A percentile compares a stretch with the other conserved stretches of the same genome.
Conservation (phyloP, 2,888 invertebrate genomes). For the Mesorhabditis spiculigera region DNA sequence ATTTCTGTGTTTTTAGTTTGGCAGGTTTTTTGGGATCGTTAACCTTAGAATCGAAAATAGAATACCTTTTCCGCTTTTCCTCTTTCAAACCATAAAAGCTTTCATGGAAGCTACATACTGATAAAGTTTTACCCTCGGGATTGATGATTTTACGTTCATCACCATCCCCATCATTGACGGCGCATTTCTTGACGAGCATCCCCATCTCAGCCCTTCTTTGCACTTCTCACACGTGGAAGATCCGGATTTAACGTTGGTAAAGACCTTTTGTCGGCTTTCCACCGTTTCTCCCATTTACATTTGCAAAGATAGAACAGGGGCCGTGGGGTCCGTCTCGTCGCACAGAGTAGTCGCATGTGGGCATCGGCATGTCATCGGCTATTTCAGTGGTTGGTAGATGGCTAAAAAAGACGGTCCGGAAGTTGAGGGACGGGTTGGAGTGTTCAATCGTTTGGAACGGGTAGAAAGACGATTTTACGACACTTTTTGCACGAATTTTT, state of each 20-base stretch:
- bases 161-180: constrained; percentile 56
- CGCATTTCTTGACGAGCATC: constrained; percentile 56
- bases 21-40: too few relatives aligned
- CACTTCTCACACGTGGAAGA: constrained; percentile 57
- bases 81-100: constrained; percentile 8
- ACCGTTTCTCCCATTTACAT: constrained; percentile 58
- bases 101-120: neutral
- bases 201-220: constrained; percentile 52
- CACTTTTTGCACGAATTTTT: too few relatives aligned
- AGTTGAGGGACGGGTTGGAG: too few relatives aligned
- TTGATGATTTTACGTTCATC: constrained; percentile 55
- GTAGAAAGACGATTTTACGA: too few relatives aligned
- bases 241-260: constrained; percentile 15
- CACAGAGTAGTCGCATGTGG: constrained; percentile 54
- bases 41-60: neutral
- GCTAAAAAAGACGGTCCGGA: constrained; percentile 29
- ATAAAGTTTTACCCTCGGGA: constrained; percentile 34
- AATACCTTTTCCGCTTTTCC: constrained; percentile 7
- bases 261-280: neutral
- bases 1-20: too few relatives aligned
- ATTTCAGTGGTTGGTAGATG: constrained; percentile 52
- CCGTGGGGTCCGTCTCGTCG: constrained; percentile 47
- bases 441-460: too few relatives aligned
- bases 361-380: constrained; percentile 52
- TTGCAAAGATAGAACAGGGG: constrained; percentile 50